A percentile compares a stretch with the other conserved stretches of the same genome.
Conservation (phyloP, 2,113 vertebrate species). For the Takifugu bimaculatus region DNA sequence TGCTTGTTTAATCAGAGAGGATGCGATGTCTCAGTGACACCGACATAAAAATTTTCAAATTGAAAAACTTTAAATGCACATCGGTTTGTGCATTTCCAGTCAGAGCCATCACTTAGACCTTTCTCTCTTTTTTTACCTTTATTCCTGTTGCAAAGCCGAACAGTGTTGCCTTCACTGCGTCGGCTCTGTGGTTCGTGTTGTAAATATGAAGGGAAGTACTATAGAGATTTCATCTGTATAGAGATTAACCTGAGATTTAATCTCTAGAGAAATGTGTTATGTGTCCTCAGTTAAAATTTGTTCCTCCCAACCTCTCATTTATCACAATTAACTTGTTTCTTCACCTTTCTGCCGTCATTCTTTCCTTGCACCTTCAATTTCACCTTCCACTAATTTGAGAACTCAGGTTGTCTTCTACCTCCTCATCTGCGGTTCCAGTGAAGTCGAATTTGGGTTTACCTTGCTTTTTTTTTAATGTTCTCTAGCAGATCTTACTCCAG, state of each 20-base stretch:
- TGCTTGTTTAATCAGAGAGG: constrained; percentile 16
- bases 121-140: neutral
- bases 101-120: neutral
- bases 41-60: neutral
- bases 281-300: no score
- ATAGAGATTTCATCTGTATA: no score
- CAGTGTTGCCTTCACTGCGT: neutral
- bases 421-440: constrained; percentile 4
- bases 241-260: no score
- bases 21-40: constrained; percentile 12
- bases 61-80: neutral
- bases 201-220: no score
- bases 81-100: neutral
- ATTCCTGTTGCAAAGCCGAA: constrained; percentile 5
- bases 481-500: constrained; percentile 82
- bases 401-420: neutral
- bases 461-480: neutral
- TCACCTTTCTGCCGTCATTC: constrained; percentile 34
- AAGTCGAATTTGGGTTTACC: no score
- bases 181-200: no score
- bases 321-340: constrained; percentile 26
- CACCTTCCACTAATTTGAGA: constrained; percentile 37
- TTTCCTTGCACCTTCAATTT: constrained; percentile 56
- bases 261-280: no score
- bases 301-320: constrained; percentile 1